phyloP scores from a whole-genome alignment of 2,888 invertebrate species.

The Odontomyia ornata region DNA sequence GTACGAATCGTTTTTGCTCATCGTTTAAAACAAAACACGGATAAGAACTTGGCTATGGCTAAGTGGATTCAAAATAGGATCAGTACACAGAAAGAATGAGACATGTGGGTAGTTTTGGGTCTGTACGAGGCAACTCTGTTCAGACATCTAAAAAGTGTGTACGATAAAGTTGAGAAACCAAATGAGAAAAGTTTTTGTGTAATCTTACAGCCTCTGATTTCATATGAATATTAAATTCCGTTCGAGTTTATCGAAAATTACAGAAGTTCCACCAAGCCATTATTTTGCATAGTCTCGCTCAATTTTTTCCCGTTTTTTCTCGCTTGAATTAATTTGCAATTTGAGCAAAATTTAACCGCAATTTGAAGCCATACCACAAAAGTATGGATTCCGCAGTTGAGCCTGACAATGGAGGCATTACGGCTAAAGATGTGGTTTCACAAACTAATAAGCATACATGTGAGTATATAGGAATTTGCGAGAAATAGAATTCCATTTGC shows the following conservation, averaged over 20 bases:
- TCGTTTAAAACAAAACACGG: constrained; percentile 32
- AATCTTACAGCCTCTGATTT: constrained; percentile 41
- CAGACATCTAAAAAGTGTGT: constrained; percentile 34
- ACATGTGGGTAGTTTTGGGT: constrained; percentile 25
- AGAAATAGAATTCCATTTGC: too few species aligned
- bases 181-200: constrained; percentile 43
- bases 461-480: too few species aligned
- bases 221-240: constrained; percentile 42
- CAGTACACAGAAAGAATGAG: background rate
- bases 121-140: background rate
- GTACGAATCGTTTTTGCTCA: constrained; percentile 5
- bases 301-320: background rate
- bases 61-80: constrained; percentile 35
- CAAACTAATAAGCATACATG: too few species aligned
- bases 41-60: constrained; percentile 24
- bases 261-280: background rate
- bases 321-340: background rate
- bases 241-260: constrained; percentile 22
- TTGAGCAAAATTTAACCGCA: too few species aligned
- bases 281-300: background rate
- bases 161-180: constrained; percentile 39
- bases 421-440: too few species aligned
- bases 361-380: too few species aligned
- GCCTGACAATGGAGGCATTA: too few species aligned
- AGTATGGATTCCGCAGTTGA: too few species aligned